These are phyloP conservation scores for Chamaea fasciata DNA, from an alignment of 2,113 vertebrate species.

Conservation along the genomic window DNA sequence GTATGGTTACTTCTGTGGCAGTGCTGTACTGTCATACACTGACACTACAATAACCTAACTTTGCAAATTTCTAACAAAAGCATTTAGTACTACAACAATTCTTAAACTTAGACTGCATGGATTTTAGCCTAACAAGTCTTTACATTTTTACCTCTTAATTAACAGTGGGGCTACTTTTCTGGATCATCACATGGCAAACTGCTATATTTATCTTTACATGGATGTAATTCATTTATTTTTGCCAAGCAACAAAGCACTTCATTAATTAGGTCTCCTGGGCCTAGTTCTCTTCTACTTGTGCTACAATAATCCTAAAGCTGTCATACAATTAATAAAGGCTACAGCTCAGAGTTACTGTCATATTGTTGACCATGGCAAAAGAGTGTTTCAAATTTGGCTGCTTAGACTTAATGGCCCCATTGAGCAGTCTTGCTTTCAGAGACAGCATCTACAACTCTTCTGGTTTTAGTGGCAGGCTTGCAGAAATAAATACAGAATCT, in stretches of 20 bases:
- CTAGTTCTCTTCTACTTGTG: background rate
- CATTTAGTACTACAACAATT: background rate
- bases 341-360: background rate
- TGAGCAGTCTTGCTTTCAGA: background rate
- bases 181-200: conserved; percentile 2
- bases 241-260: background rate
- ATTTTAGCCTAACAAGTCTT: background rate
- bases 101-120: background rate
- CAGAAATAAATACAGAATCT: background rate
- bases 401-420: background rate
- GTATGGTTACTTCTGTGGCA: background rate
- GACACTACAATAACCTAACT: background rate
- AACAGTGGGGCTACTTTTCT: background rate
- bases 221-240: background rate
- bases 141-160: background rate
- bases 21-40: fast-evolving
- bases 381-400: background rate
- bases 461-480: background rate
- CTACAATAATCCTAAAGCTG: background rate
- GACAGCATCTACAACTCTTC: background rate
- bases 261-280: conserved; percentile 6
- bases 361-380: background rate
- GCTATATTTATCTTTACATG: background rate
- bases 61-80: background rate
- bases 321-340: background rate